A percentile compares a stretch with the other conserved stretches of the same genome.
Conservation (phyloP, 2,888 invertebrate genomes). For the Saturnia japonica region DNA sequence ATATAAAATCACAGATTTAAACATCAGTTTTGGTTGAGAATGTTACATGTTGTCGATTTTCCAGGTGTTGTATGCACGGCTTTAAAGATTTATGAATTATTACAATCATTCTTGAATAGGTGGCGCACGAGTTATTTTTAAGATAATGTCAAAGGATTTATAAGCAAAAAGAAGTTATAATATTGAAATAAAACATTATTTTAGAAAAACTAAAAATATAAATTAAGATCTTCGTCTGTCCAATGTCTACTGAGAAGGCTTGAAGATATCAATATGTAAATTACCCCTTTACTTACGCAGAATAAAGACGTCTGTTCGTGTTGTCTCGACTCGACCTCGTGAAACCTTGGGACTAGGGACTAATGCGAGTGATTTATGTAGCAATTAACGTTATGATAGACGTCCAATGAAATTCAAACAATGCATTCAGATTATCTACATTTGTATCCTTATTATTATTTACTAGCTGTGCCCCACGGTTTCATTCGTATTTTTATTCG, state of each 20-base stretch:
- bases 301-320: conserved; percentile 45
- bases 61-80: too few species aligned
- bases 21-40: too few species aligned
- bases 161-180: too few species aligned
- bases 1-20: too few species aligned
- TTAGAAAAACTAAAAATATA: too few species aligned
- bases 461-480: background rate
- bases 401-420: conserved; percentile 37
- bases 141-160: too few species aligned
- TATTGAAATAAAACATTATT: too few species aligned
- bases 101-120: too few species aligned
- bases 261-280: conserved; percentile 38
- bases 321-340: conserved; percentile 25
- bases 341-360: conserved; percentile 42
- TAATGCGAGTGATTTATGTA: conserved; percentile 47
- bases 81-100: too few species aligned
- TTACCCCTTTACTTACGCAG: conserved; percentile 42
- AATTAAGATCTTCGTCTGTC: background rate
- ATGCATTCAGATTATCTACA: conserved; percentile 31
- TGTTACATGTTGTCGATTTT: too few species aligned
- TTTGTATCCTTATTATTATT: conserved; percentile 9
- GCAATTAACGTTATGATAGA: conserved; percentile 44
- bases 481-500: too few species aligned
- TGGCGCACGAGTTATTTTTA: too few species aligned
- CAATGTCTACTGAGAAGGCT: background rate